These are phyloP conservation scores for Reticulitermes lucifugus DNA, from an alignment of 2,888 invertebrate genomes.

Conservation along the genomic window DNA sequence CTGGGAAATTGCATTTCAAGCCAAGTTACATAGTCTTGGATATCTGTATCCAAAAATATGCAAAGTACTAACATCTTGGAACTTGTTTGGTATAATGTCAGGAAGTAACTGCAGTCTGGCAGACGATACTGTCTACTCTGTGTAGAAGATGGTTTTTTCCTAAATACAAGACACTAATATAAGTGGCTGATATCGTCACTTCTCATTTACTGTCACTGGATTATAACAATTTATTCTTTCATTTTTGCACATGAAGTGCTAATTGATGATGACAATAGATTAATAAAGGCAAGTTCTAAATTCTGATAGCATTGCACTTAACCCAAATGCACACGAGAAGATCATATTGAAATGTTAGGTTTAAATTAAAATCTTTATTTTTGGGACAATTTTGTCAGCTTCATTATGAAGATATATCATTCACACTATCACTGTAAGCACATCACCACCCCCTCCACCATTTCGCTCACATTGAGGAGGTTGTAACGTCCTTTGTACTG, in stretches of 20 bases:
- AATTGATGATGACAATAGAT: not conserved
- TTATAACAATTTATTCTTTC: not conserved
- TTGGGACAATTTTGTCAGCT: slow-evolving; percentile 15
- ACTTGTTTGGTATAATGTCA: not conserved
- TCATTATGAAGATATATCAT: not conserved
- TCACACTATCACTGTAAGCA: slow-evolving; percentile 53
- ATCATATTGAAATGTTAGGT: not conserved
- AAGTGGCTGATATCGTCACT: not conserved
- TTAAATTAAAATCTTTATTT: slow-evolving; percentile 18
- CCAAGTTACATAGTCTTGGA: not conserved
- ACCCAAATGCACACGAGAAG: slow-evolving; percentile 19
- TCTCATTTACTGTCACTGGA: not conserved
- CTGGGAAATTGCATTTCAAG: not conserved
- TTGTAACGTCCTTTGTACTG: slow-evolving; percentile 54
- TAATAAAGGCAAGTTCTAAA: slow-evolving; percentile 32
- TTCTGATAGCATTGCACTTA: slow-evolving; percentile 37
- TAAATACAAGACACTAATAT: not conserved
- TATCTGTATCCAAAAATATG: not conserved
- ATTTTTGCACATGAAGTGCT: not conserved
- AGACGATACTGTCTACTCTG: not conserved
- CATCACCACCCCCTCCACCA: slow-evolving; percentile 52
- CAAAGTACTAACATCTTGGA: not conserved
- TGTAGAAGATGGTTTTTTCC: not conserved
- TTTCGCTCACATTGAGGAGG: slow-evolving; percentile 47
- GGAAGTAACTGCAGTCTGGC: not conserved